Conservation (phyloP, 2,113 vertebrate genomes). For the Saimiri boliviensis region DNA sequence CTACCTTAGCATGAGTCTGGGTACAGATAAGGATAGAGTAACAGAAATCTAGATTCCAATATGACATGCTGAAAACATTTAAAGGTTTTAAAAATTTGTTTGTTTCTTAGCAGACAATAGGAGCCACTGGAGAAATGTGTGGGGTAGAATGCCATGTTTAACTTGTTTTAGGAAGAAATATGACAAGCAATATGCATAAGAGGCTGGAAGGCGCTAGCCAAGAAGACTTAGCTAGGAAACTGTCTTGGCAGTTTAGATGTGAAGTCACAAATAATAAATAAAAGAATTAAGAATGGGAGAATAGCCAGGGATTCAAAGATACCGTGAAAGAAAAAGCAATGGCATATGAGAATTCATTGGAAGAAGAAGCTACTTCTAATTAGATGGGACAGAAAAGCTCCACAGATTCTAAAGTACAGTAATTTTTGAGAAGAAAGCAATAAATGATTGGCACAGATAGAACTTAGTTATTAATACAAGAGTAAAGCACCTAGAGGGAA, state of each 20-base stretch:
- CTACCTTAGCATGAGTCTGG: neutral
- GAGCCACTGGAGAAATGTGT: neutral
- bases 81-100: neutral
- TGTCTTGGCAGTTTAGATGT: neutral
- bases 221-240: neutral
- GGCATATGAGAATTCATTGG: neutral
- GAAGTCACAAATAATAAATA: neutral
- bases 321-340: neutral
- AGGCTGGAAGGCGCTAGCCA: neutral
- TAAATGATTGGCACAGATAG: neutral
- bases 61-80: neutral
- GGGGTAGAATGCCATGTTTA: neutral
- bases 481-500: neutral
- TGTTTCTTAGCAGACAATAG: neutral
- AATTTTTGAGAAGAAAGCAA: neutral
- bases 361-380: neutral
- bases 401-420: neutral
- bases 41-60: neutral
- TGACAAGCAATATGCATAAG: neutral
- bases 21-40: neutral
- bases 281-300: neutral
- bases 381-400: neutral
- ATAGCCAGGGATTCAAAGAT: neutral
- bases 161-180: constrained; percentile 28
- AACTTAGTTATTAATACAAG: neutral